Base-by-base conservation (phyloP, 2,113 vertebrate genomes). In the Hemicordylus capensis region DNA sequence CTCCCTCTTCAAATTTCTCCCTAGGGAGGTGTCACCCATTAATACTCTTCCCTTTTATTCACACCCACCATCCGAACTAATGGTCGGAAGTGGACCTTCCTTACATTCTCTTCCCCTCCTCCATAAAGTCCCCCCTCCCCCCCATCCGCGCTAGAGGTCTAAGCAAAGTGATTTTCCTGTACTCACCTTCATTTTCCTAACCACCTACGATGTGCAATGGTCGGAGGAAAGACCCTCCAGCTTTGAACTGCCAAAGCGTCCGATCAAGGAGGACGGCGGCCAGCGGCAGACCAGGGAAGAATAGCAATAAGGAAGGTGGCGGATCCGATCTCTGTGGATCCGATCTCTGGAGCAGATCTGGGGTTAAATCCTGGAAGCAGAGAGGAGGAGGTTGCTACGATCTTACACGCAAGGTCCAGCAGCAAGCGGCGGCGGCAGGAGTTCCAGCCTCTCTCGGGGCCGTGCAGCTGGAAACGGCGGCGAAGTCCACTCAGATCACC, bases 131-230 rank as follows among this genome's bases (percentile, higher is more conserved):
- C 0, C 87, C 72, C 76, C 67, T 74, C 10, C 48, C 37, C 51
- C 64, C 73, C 56, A 37, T 59, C 42, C 37, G 39, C 81, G 22
- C 37, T 11, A 10, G 37, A 19, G 58, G 61, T 37, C 79, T 48
- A 82, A 67, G 86, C 90, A 78, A 89, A 93, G 80, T 72, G 59
- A 89, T 89, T 78, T 80, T 90, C 87, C 83, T 34, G 89, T 90
- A 94, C 96, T 96, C 95, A 97, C 96, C 96, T 96, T 93, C 89
- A 85, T 78, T 70, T 56, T 67, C 22, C 59, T 22, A 20, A 22
- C 56, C 76, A n/a, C 90, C 94, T 95, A 95, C 94, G 96, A 94
- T 95, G 89, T 94, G 94, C 93, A 90, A 88, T 91, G 87, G 87
- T 87, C 84, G 90, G 91, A 91, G 93, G 84, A 87, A 78, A 91